A percentile compares a stretch with the other conserved stretches of the same genome.
Evolutionary conservation across 2,797 vertebrate species (phyloP).

Genomic region (Phataginus tricuspis): DNA sequence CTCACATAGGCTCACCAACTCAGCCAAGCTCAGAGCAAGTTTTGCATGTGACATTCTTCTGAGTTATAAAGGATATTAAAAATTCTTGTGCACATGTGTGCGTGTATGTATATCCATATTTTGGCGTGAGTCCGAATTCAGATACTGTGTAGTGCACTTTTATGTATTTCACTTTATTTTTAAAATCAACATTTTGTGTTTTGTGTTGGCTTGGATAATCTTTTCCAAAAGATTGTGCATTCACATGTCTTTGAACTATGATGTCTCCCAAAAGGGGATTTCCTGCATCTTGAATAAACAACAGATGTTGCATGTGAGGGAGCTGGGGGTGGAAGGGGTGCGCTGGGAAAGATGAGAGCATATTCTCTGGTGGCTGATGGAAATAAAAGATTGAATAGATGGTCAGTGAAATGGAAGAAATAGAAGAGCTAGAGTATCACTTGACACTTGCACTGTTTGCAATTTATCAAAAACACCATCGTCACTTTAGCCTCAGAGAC

Average conservation of each 20-base stretch:
- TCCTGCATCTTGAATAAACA: conserved; percentile 49
- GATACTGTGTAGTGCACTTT: neutral
- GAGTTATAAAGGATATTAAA: neutral
- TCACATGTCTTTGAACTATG: conserved; percentile 29
- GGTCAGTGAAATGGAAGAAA: conserved; percentile 64
- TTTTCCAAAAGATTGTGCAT: neutral
- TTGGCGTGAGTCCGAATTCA: neutral
- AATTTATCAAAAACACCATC: neutral
- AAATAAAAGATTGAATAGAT: conserved; percentile 54
- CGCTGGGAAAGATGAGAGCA: conserved; percentile 59
- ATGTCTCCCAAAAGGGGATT: conserved; percentile 44
- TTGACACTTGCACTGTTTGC: conserved; percentile 52
- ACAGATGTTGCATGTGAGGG: neutral
- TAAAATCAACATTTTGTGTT: neutral
- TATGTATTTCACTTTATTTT: neutral
- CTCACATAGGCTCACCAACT: neutral
- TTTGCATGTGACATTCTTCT: neutral
- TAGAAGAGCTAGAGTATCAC: conserved; percentile 48
- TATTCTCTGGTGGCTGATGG: conserved; percentile 55
- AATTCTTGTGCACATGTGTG: neutral
- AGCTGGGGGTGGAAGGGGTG: neutral
- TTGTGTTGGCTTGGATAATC: neutral
- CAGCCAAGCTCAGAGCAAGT: neutral
- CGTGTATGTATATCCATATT: neutral
- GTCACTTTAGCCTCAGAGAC: neutral